Evolutionary conservation across 1,140 invertebrate genomes (phyloP), one percentile per base, ranked within the genome.

Genomic region (Euura saliciscinereae): DNA sequence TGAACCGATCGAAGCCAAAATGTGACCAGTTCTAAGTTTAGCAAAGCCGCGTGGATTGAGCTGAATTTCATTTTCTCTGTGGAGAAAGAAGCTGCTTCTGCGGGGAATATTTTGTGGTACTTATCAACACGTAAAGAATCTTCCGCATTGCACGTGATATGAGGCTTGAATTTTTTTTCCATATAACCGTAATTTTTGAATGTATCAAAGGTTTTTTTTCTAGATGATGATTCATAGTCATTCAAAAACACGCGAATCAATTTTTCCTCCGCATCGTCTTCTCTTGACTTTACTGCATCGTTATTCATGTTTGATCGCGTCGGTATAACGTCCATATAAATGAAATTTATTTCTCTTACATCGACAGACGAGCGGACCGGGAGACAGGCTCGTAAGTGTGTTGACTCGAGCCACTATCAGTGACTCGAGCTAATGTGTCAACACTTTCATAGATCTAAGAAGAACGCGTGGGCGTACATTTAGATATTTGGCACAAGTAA

Each of bases 381-480:
- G 13, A n/a, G 51, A n/a, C 51, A 59, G 51, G 51, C 13, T 6
- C 28, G 28, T 59, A 11, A 59, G 51, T 59, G 8, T 59, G 13
- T 59, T 59, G 51, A 59, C 51, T 59, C 13, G 51, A n/a, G 51
- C 51, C 13, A 59, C 10, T 59, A n/a, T 59, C 28, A 28, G 28
- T 28, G 28, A 59, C 51, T 59, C 13, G 51, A n/a, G 51, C 51
- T 59, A 59, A 59, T 59, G 51, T 59, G 51, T 59, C 51, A 59
- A 59, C 6, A 59, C 13, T n/a, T 8, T n/a, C 8, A 11, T 6
- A 59, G 3, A n/a, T 59, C 51, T 11, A 59, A 2, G 51, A 6
- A 59, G 13, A 59, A 8, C 10, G 3, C 51, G 8, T 59, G 10
- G 13, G 51, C 28, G 28, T 28, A 59, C 13, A 8, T n/a, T 59